Conservation (phyloP, 64 coral and sea anemone species). For the Dendronephthya gigantea region DNA sequence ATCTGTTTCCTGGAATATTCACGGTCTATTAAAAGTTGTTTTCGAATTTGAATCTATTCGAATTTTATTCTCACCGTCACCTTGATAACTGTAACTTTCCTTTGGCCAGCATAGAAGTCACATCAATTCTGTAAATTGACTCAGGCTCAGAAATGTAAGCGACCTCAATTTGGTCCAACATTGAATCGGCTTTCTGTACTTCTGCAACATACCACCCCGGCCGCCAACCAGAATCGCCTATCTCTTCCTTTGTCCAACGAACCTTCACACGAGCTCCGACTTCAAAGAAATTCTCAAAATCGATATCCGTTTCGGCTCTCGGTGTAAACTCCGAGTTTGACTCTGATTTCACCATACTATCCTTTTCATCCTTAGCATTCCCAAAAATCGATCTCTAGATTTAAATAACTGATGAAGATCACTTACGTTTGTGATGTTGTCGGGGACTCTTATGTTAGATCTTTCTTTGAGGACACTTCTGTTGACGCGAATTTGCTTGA, state of each 20-base stretch:
- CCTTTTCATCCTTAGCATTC: too few species aligned
- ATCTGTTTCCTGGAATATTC: too few species aligned
- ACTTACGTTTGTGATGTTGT: neutral
- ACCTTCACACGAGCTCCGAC: neutral
- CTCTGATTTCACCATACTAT: neutral
- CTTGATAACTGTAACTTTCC: neutral
- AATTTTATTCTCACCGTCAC: neutral
- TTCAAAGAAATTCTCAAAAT: neutral
- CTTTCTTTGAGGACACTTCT: neutral
- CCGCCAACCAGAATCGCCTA: neutral
- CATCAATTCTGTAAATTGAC: neutral
- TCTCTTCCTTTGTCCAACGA: neutral
- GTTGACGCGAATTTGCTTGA: neutral
- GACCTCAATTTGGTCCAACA: neutral
- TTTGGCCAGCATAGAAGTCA: neutral
- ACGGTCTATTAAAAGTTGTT: neutral
- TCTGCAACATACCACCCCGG: constrained; percentile 1
- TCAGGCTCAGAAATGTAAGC: neutral
- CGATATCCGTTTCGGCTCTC: neutral
- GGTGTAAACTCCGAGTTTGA: too few species aligned
- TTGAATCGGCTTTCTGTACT: neutral
- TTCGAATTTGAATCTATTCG: neutral
- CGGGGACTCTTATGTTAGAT: neutral
- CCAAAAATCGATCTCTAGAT: too few species aligned
- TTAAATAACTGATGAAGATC: neutral